Evolutionary conservation across 1,140 invertebrate genomes (phyloP), one percentile per base, ranked within the genome.

Genomic region (Colletes latitarsis): DNA sequence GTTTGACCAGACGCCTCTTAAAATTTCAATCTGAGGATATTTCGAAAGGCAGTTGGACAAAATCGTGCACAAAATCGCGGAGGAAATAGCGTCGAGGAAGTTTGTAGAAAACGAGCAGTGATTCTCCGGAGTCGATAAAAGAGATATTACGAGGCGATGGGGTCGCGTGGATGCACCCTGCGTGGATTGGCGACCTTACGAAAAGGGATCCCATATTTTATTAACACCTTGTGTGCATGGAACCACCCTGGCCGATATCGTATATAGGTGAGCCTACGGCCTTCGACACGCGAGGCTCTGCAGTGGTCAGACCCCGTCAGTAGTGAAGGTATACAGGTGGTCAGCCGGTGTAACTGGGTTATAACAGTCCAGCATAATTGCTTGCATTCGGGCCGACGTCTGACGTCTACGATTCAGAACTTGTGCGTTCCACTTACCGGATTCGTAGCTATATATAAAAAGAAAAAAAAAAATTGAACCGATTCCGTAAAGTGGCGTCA

Each of bases 211-310:
- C 4, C 6, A 19, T 14, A 67, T 17, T 49, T 75, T 52, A 80
- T 58, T 49, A 60, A 67, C 60, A 52, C 62, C 70, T 21, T 14
- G 6, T 58, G 30, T 5, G n/a, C 19, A 39, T 15, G 21, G 71
- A 49, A 74, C 39, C 43, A 30, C 14, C 19, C n/a, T 12, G 39
- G 0, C 6, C 4, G 3, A 63, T 12, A 15, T 5, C 9, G 15
- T 63, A 77, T 60, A 63, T 43, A 62, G 63, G 39, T 15, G 46
- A 49, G 12, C 49, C 67, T 55, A 14, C 64, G 85, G 72, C 86
- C 88, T 89, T 89, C 86, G 81, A 62, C 88, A 89, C 88, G 88
- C 87, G 46, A 89, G 64, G 69, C 63, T 74, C 67, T 77, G 72
- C 76, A 71, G 72, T 72, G 74, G 73, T 63, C 72, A 76, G 79